A percentile compares a stretch with the other conserved stretches of the same genome.
These are phyloP conservation scores for Rynchops niger DNA, from an alignment of 2,113 vertebrate species.

Conservation along the genomic window DNA sequence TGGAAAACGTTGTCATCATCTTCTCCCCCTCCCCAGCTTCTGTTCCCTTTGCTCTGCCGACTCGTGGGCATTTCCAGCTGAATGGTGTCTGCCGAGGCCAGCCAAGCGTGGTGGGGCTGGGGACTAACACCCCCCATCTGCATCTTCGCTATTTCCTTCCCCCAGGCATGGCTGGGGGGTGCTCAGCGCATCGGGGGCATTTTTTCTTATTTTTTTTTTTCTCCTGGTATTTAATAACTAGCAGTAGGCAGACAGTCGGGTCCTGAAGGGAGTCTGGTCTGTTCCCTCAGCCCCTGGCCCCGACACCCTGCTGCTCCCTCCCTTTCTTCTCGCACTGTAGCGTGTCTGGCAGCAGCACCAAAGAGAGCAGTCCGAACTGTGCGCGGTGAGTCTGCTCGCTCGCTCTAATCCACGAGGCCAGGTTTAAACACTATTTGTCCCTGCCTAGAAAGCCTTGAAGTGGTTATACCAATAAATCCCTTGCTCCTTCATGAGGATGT, in stretches of 20 bases:
- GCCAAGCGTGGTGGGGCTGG: constrained; percentile 39
- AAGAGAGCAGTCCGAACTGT: not conserved
- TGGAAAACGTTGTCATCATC: constrained; percentile 49
- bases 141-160: not conserved
- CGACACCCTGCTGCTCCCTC: not conserved
- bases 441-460: constrained; percentile 25
- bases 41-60: not conserved
- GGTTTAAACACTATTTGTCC: constrained; percentile 64
- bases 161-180: not conserved
- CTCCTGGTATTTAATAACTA: constrained; percentile 57
- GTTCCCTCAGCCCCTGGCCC: not conserved
- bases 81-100: not conserved
- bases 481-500: constrained; percentile 8
- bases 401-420: constrained; percentile 22
- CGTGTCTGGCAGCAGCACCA: not conserved
- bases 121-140: constrained; percentile 7
- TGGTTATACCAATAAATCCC: constrained; percentile 18
- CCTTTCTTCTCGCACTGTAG: not conserved
- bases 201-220: not conserved
- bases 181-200: not conserved
- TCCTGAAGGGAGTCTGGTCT: not conserved
- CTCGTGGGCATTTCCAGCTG: constrained; percentile 47
- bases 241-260: constrained; percentile 14
- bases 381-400: not conserved
- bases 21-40: constrained; percentile 51